phyloP scores from a whole-genome alignment of 2,113 vertebrate species.

The Synchiropus splendidus region DNA sequence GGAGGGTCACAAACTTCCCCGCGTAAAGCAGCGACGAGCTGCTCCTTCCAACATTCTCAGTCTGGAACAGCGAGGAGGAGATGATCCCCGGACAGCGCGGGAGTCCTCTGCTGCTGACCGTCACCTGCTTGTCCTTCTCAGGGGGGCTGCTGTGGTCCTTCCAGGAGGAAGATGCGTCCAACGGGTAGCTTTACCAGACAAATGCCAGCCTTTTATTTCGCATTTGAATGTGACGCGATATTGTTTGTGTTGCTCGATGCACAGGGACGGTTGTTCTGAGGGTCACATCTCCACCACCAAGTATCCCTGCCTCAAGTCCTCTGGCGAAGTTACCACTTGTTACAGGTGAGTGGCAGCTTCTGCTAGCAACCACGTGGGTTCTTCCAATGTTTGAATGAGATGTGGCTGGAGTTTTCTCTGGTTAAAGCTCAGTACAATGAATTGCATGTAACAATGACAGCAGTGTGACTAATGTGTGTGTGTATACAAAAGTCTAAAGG shows the following conservation, averaged over 20 bases:
- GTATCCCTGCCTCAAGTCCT: conserved; percentile 82
- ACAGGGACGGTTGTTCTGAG: conserved; percentile 82
- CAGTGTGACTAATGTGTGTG: too few species aligned
- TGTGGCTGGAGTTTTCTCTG: too few species aligned
- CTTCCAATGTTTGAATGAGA: too few species aligned
- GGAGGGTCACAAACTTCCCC: conserved; percentile 1
- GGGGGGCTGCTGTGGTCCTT: conserved; percentile 77
- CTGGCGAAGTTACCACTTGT: conserved; percentile 83
- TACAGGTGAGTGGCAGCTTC: conserved; percentile 75
- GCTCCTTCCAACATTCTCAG: not conserved
- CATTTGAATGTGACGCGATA: too few species aligned
- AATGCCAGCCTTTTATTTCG: too few species aligned
- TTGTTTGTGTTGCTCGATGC: not conserved
- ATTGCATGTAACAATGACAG: too few species aligned
- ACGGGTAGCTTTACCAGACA: conserved; percentile 60
- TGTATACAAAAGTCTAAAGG: too few species aligned
- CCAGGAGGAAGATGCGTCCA: conserved; percentile 72
- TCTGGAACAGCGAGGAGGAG: conserved; percentile 5
- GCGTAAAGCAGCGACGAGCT: not conserved
- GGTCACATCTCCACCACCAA: conserved; percentile 81
- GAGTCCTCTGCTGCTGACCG: conserved; percentile 41
- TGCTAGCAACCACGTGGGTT: too few species aligned
- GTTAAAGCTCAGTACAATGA: too few species aligned
- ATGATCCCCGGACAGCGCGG: conserved; percentile 44
- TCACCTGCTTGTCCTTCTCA: conserved; percentile 63